phyloP scores from a whole-genome alignment of 1,140 invertebrate species.

The Neelides sp. region DNA sequence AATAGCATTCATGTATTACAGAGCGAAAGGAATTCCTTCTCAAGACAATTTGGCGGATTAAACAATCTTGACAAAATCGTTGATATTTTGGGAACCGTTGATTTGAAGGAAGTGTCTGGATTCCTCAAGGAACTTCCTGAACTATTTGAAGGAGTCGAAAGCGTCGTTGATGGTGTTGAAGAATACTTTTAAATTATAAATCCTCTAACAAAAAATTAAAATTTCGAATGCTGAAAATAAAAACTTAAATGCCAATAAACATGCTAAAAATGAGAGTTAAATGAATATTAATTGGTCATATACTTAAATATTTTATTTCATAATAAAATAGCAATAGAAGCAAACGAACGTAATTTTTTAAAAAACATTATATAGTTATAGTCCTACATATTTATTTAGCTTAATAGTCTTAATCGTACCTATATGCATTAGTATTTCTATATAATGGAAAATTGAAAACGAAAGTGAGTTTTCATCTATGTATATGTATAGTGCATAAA shows the following conservation, averaged over 20 bases:
- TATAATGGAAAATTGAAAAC: too few species aligned
- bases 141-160: conserved; percentile 24
- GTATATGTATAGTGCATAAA: too few species aligned
- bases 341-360: neutral
- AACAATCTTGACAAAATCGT: conserved; percentile 23
- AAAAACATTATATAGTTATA: neutral
- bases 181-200: conserved; percentile 17
- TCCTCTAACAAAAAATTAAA: neutral
- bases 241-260: neutral
- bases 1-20: neutral
- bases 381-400: too few species aligned
- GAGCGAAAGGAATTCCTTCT: neutral
- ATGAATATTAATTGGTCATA: neutral
- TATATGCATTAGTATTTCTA: too few species aligned
- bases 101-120: conserved; percentile 19
- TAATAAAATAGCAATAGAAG: neutral
- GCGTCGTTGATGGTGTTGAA: conserved; percentile 25
- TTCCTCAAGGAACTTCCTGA: conserved; percentile 27
- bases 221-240: neutral
- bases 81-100: conserved; percentile 18
- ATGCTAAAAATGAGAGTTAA: neutral
- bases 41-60: conserved; percentile 19
- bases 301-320: neutral
- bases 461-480: too few species aligned
- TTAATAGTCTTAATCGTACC: too few species aligned